Evolutionary conservation across 2,113 vertebrate species (phyloP), one percentile per base, ranked within the genome.

Genomic region (Tricholaema leucomelas): DNA sequence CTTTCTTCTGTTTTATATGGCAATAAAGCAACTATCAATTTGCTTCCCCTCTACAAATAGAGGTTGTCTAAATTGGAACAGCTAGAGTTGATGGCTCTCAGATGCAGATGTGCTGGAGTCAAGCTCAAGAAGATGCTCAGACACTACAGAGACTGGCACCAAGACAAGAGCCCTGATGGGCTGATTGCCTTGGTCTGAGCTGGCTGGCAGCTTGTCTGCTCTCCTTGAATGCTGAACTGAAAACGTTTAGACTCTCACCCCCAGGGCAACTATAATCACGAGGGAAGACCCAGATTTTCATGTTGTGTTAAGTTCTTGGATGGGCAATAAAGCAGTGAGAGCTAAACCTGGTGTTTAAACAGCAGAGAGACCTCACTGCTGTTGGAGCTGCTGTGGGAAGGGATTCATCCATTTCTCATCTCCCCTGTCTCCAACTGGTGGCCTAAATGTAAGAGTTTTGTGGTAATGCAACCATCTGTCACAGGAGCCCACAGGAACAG

Each of bases 71-170:
- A 61, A 60, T 12, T 44, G 70, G 69, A 69, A 3, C 58, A 91
- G 80, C 58, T 23, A 75, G 58, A 92, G 24, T 3, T 71, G 72
- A 6, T 67, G 84, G 76, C 48, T 90, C 20, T 69, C 46, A 16
- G 52, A 81, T 28, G 79, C 93, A 88, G 76, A 73, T 81, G 76
- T 67, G 76, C 77, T 80, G 54, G 65, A 67, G 75, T 88, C 80
- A 69, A 72, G 76, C 77, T 94, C 74, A 59, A 73, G 33, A 63
- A 54, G 38, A 4, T 12, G 35, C 17, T 81, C 92, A 92, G 86
- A 38, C 65, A 24, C 58, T 31, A 35, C 0, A 0, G 65, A 31
- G 69, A 18, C 54, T 81, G 88, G 66, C 74, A 87, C 8, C 54
- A 58, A 58, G 77, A 72, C 77, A 72, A 12, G 71, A 88, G 55